Base-by-base conservation (phyloP, 2,113 vertebrate genomes). In the Eulacestoma nigropectus region DNA sequence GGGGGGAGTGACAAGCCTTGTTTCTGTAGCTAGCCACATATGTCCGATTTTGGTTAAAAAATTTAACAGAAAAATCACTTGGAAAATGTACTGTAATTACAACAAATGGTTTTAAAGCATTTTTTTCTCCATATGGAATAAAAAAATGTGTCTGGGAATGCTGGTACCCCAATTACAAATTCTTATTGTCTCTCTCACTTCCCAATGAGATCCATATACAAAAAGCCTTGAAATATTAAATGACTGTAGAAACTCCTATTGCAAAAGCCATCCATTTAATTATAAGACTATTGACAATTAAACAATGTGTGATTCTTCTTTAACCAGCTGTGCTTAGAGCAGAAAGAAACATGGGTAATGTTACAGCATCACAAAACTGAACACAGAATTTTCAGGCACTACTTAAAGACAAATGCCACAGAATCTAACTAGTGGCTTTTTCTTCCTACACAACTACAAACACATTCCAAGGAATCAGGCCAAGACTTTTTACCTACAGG, bases 91-190 rank as follows among this genome's bases (percentile, higher is more conserved):
- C n/a, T 84, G 52, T 39, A 55, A 90, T 89, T 91, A 87, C n/a
- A 89, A 25, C 21, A 89, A 81, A 65, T 59, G n/a, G 1, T 67
- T 81, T 90, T 90, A 9, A 90, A 74, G 82, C 35, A 56, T 75
- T 65, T 84, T 39, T 94, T 92, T 87, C 75, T 90, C 73, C 56
- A 84, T 84, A 95, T 35, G 86, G 73, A 87, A 78, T 89, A 60
- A 78, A 95, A 47, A 95, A 95, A 95, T 92, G 73, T 1, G 89
- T 95, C 95, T 95, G 86, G 64, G 89, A 96, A 96, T 90, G 89
- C 52, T 86, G 27, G 56, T 80, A 68, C 76, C 82, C 88, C 80
- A 88, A 55, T 21, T 70, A 10, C 41, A 78, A 89, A 93, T 92
- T 93, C 76, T 87, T 93, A 74, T n/a, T 90, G 95, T 90, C 93